Evolutionary conservation across 2,113 vertebrate genomes (phyloP).

Genomic region (Etheostoma cragini): DNA sequence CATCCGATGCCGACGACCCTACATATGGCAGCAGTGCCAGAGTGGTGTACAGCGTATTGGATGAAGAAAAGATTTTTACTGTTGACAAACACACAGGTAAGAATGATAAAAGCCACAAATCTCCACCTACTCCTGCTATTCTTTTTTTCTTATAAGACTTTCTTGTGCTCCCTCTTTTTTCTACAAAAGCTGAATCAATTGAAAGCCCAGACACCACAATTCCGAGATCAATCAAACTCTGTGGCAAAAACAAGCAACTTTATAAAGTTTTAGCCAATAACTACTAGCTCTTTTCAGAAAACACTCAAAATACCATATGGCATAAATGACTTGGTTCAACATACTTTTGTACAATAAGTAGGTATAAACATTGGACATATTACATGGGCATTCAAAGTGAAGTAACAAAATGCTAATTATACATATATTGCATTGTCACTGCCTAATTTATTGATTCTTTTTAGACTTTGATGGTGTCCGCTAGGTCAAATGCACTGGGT

Average conservation of each 20-base stretch:
- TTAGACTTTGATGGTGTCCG: not conserved
- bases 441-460: not conserved
- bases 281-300: constrained; percentile 11
- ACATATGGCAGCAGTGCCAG: constrained; percentile 95
- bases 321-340: constrained; percentile 8
- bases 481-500: not conserved
- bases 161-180: not conserved
- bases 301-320: constrained; percentile 22
- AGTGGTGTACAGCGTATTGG: constrained; percentile 96
- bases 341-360: not conserved
- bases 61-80: constrained; percentile 93
- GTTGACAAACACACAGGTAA: constrained; percentile 97
- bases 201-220: constrained; percentile 20
- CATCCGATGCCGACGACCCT: constrained; percentile 96
- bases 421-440: not conserved
- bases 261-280: constrained; percentile 17
- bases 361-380: not conserved
- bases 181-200: constrained; percentile 4
- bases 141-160: not conserved
- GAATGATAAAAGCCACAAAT: constrained; percentile 12
- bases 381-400: not conserved
- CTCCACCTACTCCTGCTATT: not conserved
- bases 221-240: constrained; percentile 36
- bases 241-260: constrained; percentile 23
- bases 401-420: not conserved